Conservation (phyloP, 2,797 vertebrate species). For the Myotis vivesi region DNA sequence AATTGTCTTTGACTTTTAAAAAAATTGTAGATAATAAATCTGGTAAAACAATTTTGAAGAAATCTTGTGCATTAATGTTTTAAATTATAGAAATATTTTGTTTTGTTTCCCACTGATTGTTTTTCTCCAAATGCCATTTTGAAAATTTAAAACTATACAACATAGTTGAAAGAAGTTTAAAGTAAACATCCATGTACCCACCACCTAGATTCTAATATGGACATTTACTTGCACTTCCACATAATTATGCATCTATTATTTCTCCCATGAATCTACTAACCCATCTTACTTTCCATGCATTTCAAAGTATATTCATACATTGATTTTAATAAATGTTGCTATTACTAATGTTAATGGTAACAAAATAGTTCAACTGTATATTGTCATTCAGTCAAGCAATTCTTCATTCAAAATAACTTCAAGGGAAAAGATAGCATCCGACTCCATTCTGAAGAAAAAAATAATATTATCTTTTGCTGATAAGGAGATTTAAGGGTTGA, state of each 20-base stretch:
- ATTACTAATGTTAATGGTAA: background rate
- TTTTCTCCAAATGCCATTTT: background rate
- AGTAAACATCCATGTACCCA: background rate
- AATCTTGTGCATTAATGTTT: background rate
- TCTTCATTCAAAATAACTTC: constrained; percentile 7
- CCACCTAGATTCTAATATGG: background rate
- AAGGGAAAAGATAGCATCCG: background rate
- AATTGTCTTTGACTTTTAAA: background rate
- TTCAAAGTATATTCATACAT: background rate
- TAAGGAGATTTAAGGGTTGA: background rate
- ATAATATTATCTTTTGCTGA: background rate
- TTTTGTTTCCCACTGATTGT: background rate
- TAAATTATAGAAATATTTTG: background rate
- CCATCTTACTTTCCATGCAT: background rate
- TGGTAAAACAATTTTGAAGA: background rate
- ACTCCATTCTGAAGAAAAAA: background rate
- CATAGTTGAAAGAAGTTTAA: background rate
- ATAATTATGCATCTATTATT: background rate
- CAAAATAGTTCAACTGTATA: background rate
- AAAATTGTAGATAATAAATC: background rate
- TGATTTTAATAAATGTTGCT: background rate
- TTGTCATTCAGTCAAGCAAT: background rate
- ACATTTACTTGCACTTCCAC: background rate
- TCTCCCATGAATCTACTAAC: background rate
- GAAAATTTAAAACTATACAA: background rate